Base-by-base conservation (phyloP, 2,113 vertebrate species). In the Aviceda subcristata region DNA sequence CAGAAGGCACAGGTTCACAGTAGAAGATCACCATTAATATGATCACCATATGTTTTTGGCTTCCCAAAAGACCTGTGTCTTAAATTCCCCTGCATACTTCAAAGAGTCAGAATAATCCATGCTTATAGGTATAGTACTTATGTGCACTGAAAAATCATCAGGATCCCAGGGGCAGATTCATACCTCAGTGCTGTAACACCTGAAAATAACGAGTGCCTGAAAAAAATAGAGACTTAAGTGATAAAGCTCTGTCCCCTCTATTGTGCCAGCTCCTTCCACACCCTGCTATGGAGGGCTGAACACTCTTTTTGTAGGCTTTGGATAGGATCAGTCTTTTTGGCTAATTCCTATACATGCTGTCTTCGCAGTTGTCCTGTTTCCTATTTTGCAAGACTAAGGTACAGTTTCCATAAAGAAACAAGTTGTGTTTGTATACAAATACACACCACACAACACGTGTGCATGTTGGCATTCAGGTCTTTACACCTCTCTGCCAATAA, bases 1-100 rank as follows among this genome's bases (percentile, higher is more conserved):
- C 84, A 72, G 84, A 88, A 95, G 56, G 51, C n/a, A 46, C 48
- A 75, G 62, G 38, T 60, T 95, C 74, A 55, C 50, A 45, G 30
- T 7, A 51, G 50, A 79, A 79, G 46, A 69, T 76, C 66, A 67
- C 76, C 76, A 71, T 84, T 75, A 90, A 68, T 79, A 56, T 45
- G 56, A 69, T 79, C 75, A 83, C 73, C 48, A 39, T 79, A 75
- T 51, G 43, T 3, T 96, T 85, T 45, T 39, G 30, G 16, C 43
- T 87, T 96, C 77, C 84, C 87, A 64, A 48, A 91, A 89, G 77
- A 51, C 36, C 43, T 18, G 8, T 46, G 26, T 50, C 68, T 81
- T 56, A 60, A 85, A 76, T 78, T 68, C n/a, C 39, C n/a, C 41
- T 38, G 39, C 48, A 64, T 23, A 17, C 16, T 53, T 56, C 46